Percentiles rank a stretch among this genome's conserved stretches.
Evolutionary conservation across 2,888 invertebrate species (phyloP).

Genomic region (Pandemis corylana): DNA sequence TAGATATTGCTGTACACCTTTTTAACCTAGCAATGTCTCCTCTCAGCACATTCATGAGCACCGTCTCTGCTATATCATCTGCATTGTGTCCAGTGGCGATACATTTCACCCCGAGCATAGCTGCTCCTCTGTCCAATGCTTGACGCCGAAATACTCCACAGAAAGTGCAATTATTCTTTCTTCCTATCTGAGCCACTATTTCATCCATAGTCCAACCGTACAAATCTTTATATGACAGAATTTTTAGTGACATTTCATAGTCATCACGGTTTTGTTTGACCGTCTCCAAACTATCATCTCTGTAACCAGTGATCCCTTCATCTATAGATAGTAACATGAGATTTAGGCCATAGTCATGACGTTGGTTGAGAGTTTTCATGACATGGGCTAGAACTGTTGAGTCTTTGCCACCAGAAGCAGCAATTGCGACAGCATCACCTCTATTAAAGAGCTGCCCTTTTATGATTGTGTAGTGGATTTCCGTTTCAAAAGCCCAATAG

Average conservation of each 20-base stretch:
- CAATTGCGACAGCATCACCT: slow-evolving; percentile 95
- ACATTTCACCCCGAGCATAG: slow-evolving; percentile 93
- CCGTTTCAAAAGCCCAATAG: slow-evolving; percentile 96
- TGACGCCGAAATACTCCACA: slow-evolving; percentile 98
- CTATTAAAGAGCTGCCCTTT: slow-evolving; percentile 91
- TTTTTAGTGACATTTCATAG: slow-evolving; percentile 96
- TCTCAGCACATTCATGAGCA: slow-evolving; percentile 98
- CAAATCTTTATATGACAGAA: slow-evolving; percentile 97
- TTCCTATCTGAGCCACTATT: slow-evolving; percentile 93
- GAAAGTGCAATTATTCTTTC: slow-evolving; percentile 98
- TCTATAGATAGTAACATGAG: slow-evolving; percentile 97
- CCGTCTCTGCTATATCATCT: slow-evolving; percentile 99
- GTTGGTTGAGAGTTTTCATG: slow-evolving; percentile 95
- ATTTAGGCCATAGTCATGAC: slow-evolving; percentile 95
- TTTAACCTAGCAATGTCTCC: slow-evolving; percentile 97
- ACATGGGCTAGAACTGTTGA: slow-evolving; percentile 98
- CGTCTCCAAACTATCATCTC: slow-evolving; percentile 98
- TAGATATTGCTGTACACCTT: slow-evolving; percentile 95
- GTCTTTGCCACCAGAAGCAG: slow-evolving; percentile 97
- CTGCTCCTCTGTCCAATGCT: slow-evolving; percentile 97
- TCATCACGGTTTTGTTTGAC: slow-evolving; percentile 97
- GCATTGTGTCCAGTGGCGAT: slow-evolving; percentile 99
- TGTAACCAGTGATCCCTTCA: slow-evolving; percentile 98
- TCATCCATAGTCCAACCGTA: slow-evolving; percentile 99
- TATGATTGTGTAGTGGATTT: slow-evolving; percentile 96